phyloP scores from a whole-genome alignment of 2,113 vertebrate species.

The Tupaia tana region DNA sequence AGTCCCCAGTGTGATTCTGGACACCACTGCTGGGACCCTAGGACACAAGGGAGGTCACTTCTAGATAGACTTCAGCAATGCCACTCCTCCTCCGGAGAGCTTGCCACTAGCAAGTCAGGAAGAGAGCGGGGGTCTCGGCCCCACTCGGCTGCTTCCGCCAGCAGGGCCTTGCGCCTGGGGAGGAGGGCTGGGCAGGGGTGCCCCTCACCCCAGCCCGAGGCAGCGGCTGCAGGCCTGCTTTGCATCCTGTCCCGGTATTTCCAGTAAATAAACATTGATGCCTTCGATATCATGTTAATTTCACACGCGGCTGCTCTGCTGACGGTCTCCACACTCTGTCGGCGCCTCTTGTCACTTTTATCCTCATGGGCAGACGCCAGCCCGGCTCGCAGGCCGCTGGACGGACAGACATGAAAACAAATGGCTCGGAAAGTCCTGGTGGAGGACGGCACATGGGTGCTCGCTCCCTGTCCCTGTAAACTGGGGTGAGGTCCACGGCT shows the following conservation, averaged over 20 bases:
- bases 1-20: not conserved
- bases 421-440: slow-evolving; percentile 83
- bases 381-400: slow-evolving; percentile 43
- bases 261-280: slow-evolving; percentile 86
- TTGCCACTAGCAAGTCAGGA: not conserved
- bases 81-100: not conserved
- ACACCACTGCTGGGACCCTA: not conserved
- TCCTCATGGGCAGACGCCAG: slow-evolving; percentile 75
- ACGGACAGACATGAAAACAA: slow-evolving; percentile 86
- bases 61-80: not conserved
- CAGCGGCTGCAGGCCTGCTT: slow-evolving; percentile 39
- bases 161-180: not conserved
- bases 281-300: slow-evolving; percentile 87
- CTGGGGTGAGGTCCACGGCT: not conserved
- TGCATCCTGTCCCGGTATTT: slow-evolving; percentile 71
- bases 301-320: slow-evolving; percentile 88
- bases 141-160: not conserved
- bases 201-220: not conserved
- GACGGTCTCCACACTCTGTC: slow-evolving; percentile 84
- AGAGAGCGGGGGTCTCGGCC: not conserved
- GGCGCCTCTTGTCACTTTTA: slow-evolving; percentile 87
- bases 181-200: not conserved
- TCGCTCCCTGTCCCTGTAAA: not conserved
- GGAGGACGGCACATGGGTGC: slow-evolving; percentile 77
- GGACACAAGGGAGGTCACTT: not conserved